phyloP scores from a whole-genome alignment of 1,140 invertebrate species.

The Phortica variegata region DNA sequence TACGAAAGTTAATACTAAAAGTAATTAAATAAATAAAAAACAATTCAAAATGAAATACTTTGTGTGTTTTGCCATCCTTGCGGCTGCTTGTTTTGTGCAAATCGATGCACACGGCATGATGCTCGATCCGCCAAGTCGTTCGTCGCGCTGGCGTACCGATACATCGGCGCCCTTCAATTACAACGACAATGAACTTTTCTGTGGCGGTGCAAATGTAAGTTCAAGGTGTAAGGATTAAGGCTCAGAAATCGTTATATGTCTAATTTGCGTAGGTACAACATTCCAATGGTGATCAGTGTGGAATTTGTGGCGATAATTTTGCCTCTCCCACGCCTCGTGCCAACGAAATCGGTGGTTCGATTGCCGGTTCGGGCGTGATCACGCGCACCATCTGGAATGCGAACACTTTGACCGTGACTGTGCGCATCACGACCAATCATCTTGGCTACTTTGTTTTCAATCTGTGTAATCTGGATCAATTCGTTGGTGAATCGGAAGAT shows the following conservation, averaged over 20 bases:
- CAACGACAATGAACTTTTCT: conserved; percentile 68
- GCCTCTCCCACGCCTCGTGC: conserved; percentile 58
- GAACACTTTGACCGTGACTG: conserved; percentile 47
- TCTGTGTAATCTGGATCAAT: conserved; percentile 59
- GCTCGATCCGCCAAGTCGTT: conserved; percentile 67
- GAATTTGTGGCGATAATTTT: conserved; percentile 64
- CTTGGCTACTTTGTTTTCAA: conserved; percentile 62
- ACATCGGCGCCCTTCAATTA: conserved; percentile 62
- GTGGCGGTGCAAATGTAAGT: conserved; percentile 66
- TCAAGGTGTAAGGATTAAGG: too few species aligned
- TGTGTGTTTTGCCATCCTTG: too few species aligned
- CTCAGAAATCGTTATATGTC: too few species aligned
- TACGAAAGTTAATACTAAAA: too few species aligned
- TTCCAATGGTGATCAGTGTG: conserved; percentile 61
- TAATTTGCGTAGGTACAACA: too few species aligned
- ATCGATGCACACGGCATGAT: conserved; percentile 66
- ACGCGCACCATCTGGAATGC: conserved; percentile 54
- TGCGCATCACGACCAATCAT: conserved; percentile 62
- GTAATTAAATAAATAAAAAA: too few species aligned
- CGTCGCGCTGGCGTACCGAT: conserved; percentile 67
- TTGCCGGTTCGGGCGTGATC: conserved; percentile 61
- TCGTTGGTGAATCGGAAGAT: conserved; percentile 60
- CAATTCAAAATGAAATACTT: conserved; percentile 18
- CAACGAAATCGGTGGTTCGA: conserved; percentile 66
- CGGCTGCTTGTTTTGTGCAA: conserved; percentile 4